Evolutionary conservation across 1,140 invertebrate genomes (phyloP), one percentile per base, ranked within the genome.

Genomic region (Muscidifurax raptorellus): DNA sequence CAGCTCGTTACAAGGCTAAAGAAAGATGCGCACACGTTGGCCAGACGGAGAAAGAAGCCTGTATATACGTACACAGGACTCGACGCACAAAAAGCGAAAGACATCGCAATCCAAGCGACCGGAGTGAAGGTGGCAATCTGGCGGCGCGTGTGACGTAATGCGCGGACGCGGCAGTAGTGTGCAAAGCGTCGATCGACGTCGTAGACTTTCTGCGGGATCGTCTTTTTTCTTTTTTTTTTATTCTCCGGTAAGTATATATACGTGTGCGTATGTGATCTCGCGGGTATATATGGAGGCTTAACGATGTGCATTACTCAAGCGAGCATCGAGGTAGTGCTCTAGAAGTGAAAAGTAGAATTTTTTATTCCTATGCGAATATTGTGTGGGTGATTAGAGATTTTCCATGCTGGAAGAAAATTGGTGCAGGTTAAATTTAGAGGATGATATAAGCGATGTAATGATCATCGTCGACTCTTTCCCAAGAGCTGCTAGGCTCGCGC

Each of bases 41-140:
- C 18, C 47, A 52, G 47, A 52, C 15, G 47, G 13, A 2, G 47
- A 52, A 52, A 52, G 18, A 52, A 59, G 52, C 15, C 52, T 59
- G 52, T 59, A 59, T 13, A 47, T 12, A 47, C 44, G 1, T 13
- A 47, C 44, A 10, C 36, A 40, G 36, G 36, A 40, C 36, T 47
- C 44, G 44, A 47, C 44, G 44, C 44, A 5, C 44, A 47, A 47
- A 47, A 47, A 47, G 44, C 52, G 52, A 59, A n/a, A n/a, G 52
- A 59, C 22, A 59, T 59, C 52, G 52, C 52, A 59, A 59, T 59
- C 52, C 52, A 6, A 59, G 36, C 36, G 36, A 40, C 67, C 15
- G 4, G 32, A 74, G 71, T 74, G 71, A 74, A 74, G 71, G 32
- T 74, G 71, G 71, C 71, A 36, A 74, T 74, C 71, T 40, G 71